Evolutionary conservation across 2,113 vertebrate genomes (phyloP).

Genomic region (Macaca mulatta): DNA sequence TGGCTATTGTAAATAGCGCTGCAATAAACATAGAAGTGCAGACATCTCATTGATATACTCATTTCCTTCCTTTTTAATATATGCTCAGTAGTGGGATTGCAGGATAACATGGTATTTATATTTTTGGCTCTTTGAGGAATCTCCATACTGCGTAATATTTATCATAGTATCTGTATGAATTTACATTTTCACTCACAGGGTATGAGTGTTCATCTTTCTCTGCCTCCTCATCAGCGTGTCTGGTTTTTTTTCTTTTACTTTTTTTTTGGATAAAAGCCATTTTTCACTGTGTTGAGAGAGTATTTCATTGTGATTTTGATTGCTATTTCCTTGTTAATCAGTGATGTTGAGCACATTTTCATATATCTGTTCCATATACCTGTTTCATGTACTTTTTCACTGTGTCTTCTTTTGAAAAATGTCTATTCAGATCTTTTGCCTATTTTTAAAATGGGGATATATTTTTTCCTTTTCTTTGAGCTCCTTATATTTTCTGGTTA

Average conservation of each 20-base stretch:
- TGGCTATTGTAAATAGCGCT: neutral
- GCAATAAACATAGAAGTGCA: neutral
- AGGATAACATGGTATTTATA: neutral
- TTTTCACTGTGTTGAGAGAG: neutral
- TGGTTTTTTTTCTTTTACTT: neutral
- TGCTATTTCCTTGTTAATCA: neutral
- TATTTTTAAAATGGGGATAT: neutral
- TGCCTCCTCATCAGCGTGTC: neutral
- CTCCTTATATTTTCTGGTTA: neutral
- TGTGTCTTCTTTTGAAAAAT: neutral
- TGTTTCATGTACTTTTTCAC: neutral
- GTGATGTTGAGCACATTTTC: neutral
- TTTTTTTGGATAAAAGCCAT: neutral
- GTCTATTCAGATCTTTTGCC: neutral
- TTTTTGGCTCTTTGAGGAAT: neutral
- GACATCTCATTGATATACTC: neutral
- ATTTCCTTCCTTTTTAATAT: neutral
- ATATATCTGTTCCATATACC: neutral
- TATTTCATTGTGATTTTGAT: neutral
- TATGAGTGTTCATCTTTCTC: neutral
- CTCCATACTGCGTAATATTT: neutral
- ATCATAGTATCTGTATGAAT: neutral
- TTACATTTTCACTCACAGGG: neutral
- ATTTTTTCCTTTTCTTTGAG: neutral
- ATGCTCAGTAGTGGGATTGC: neutral